phyloP scores from a whole-genome alignment of 2,113 vertebrate genomes.

The Blennius ocellaris region DNA sequence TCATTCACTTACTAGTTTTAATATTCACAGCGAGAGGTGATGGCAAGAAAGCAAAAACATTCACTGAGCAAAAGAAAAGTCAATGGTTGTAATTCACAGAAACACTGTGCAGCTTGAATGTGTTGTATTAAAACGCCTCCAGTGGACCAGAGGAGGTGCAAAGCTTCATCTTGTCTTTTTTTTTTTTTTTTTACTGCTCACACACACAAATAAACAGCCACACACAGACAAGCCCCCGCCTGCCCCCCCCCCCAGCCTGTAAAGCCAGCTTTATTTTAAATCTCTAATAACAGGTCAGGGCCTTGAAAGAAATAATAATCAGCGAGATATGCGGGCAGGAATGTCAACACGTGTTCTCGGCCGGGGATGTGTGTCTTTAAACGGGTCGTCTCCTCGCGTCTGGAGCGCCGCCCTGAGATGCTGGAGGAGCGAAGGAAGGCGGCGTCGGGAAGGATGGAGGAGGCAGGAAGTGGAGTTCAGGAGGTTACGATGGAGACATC shows the following conservation, averaged over 20 bases:
- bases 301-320: constrained; percentile 71
- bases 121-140: no score
- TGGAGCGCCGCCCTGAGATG: constrained; percentile 35
- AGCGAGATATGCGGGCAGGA: constrained; percentile 68
- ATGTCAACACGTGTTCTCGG: constrained; percentile 69
- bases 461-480: constrained; percentile 4
- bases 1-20: no score
- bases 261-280: constrained; percentile 68
- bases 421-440: constrained; percentile 39
- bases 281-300: constrained; percentile 66
- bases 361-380: constrained; percentile 59
- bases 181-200: constrained; percentile 22
- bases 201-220: constrained; percentile 26
- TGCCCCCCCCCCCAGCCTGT: constrained; percentile 40
- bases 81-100: no score
- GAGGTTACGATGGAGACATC: background rate
- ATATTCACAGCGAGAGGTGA: no score
- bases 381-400: constrained; percentile 44
- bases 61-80: no score
- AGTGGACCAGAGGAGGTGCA: no score
- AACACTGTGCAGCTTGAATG: no score
- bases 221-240: constrained; percentile 23
- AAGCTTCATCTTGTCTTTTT: no score
- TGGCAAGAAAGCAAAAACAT: no score
- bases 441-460: background rate